A percentile compares a stretch with the other conserved stretches of the same genome.
These are phyloP conservation scores for Cydia amplana DNA, from an alignment of 1,140 invertebrate genomes.

Conservation along the genomic window DNA sequence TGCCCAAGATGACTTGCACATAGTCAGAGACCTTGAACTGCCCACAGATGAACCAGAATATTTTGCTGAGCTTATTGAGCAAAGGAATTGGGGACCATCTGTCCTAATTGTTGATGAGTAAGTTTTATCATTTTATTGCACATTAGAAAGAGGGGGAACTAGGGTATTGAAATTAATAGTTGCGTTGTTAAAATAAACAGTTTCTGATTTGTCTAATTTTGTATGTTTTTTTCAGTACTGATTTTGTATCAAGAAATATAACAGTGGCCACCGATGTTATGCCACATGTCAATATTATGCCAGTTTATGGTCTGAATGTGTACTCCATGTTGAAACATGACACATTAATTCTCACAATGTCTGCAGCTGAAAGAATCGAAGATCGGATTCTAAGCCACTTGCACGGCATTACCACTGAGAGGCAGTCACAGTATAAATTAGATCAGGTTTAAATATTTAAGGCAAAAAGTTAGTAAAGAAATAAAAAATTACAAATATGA, in stretches of 20 bases:
- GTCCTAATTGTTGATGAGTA: slow-evolving; percentile 96
- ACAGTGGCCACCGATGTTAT: slow-evolving; percentile 87
- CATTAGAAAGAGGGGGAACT: too few relatives aligned
- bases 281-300: slow-evolving; percentile 95
- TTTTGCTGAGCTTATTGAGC: slow-evolving; percentile 88
- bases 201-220: slow-evolving; percentile 16
- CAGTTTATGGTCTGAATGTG: slow-evolving; percentile 93
- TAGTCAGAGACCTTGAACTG: slow-evolving; percentile 93
- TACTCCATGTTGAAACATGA: slow-evolving; percentile 98
- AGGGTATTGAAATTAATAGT: background rate
- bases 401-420: slow-evolving; percentile 81
- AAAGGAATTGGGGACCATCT: slow-evolving; percentile 96
- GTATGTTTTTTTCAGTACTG: slow-evolving; percentile 83
- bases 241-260: slow-evolving; percentile 93
- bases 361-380: slow-evolving; percentile 92
- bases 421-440: slow-evolving; percentile 78
- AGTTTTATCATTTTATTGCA: slow-evolving; percentile 57
- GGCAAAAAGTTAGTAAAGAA: slow-evolving; percentile 25
- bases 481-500: slow-evolving; percentile 34
- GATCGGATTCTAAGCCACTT: slow-evolving; percentile 90
- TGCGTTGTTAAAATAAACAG: background rate
- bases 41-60: slow-evolving; percentile 90
- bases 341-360: slow-evolving; percentile 93
- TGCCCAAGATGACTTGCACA: slow-evolving; percentile 96
- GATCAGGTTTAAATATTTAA: slow-evolving; percentile 65